Percentiles rank a stretch among this genome's conserved stretches.
Conservation (phyloP, 2,797 vertebrate genomes). For the Monodelphis domestica region DNA sequence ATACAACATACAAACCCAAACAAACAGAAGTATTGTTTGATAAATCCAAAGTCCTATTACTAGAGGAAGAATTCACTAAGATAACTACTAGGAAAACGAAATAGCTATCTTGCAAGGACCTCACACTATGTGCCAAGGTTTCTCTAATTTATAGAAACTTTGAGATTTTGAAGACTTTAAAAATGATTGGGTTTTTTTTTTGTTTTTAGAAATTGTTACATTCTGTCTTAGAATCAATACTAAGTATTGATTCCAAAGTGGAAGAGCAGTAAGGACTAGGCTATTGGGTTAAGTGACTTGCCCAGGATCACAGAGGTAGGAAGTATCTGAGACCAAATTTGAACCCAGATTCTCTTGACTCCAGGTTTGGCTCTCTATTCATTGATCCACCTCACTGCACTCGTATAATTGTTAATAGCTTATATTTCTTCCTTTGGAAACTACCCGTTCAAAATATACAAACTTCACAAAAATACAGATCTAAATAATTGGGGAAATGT, state of each 20-base stretch:
- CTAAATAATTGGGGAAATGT: not conserved
- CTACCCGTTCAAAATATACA: not conserved
- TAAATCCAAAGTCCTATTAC: not conserved
- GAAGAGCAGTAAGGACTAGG: too few species aligned
- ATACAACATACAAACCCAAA: not conserved
- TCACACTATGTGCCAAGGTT: not conserved
- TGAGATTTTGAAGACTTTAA: too few species aligned
- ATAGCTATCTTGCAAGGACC: not conserved
- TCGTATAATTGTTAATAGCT: not conserved
- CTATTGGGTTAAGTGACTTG: too few species aligned
- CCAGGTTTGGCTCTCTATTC: too few species aligned
- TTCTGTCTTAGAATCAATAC: too few species aligned
- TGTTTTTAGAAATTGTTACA: too few species aligned
- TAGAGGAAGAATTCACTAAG: not conserved
- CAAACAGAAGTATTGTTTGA: not conserved
- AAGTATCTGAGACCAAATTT: too few species aligned
- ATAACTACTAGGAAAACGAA: not conserved
- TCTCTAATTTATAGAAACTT: not conserved
- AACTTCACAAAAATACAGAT: not conserved
- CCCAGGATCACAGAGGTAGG: too few species aligned
- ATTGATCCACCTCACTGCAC: too few species aligned
- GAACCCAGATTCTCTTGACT: too few species aligned
- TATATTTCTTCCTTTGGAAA: not conserved
- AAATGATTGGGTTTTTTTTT: too few species aligned
- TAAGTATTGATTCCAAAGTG: too few species aligned